Conservation (phyloP, 2,797 vertebrate species). For the Alosa sapidissima region DNA sequence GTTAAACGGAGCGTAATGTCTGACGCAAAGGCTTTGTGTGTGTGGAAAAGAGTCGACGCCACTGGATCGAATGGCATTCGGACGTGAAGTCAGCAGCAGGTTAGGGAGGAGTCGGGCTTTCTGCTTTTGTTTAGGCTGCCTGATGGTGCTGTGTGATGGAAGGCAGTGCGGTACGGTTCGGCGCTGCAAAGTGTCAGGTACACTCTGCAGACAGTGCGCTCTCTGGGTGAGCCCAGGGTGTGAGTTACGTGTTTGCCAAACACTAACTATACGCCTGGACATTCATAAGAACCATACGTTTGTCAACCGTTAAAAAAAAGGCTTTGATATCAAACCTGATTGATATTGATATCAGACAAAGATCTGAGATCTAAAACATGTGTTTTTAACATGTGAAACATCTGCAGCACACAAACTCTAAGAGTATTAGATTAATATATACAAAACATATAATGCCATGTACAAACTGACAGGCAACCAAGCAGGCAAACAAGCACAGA, state of each 20-base stretch:
- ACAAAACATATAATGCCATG: not conserved
- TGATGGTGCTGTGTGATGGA: slow-evolving; percentile 16
- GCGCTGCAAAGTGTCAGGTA: not conserved
- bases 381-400: not conserved
- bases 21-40: not conserved
- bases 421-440: not conserved
- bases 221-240: not conserved
- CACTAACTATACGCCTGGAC: not conserved
- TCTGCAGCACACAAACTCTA: not conserved
- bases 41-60: not conserved
- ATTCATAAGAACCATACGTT: not conserved
- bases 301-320: not conserved
- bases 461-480: not conserved
- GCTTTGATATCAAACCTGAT: not conserved
- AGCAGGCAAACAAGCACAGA: not conserved
- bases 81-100: not conserved
- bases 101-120: not conserved
- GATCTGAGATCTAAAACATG: not conserved
- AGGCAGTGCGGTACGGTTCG: not conserved
- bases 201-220: not conserved
- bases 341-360: not conserved
- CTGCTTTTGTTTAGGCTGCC: slow-evolving; percentile 14
- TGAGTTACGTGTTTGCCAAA: not conserved
- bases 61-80: not conserved
- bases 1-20: not conserved